These are phyloP conservation scores for Andrena flavipes DNA, from an alignment of 2,888 invertebrate genomes.

Conservation along the genomic window DNA sequence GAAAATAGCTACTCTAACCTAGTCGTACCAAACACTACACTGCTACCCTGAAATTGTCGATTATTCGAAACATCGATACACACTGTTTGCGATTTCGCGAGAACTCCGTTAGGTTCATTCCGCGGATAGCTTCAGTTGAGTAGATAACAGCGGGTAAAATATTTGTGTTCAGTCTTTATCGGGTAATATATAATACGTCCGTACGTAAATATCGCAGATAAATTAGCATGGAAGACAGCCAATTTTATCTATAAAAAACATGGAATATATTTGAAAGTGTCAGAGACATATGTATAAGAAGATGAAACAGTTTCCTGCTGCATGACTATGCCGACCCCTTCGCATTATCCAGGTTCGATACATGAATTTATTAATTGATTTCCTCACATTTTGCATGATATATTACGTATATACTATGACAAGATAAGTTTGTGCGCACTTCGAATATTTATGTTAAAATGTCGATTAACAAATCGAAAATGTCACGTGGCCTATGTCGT, in stretches of 20 bases:
- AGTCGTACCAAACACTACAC: slow-evolving; percentile 70
- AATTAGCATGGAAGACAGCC: slow-evolving; percentile 7
- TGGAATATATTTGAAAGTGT: neutral
- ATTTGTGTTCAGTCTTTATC: neutral
- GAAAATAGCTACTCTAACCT: slow-evolving; percentile 79
- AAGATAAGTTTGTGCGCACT: neutral
- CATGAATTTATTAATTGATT: neutral
- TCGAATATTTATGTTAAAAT: neutral
- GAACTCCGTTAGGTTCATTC: slow-evolving; percentile 1
- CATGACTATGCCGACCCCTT: neutral
- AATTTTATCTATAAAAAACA: neutral
- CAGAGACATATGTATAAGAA: slow-evolving; percentile 18
- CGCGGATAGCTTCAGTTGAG: slow-evolving; percentile 25
- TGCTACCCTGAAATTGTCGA: slow-evolving; percentile 64
- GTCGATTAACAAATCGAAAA: neutral
- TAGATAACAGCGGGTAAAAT: slow-evolving; percentile 45
- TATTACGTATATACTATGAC: neutral
- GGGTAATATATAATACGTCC: neutral
- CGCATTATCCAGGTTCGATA: slow-evolving; percentile 41
- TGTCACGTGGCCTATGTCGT: neutral
- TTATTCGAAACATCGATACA: slow-evolving; percentile 47
- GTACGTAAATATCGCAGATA: slow-evolving; percentile 9
- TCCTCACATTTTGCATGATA: neutral
- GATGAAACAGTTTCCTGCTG: slow-evolving; percentile 47
- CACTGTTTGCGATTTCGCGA: slow-evolving; percentile 15